Percentiles rank a stretch among this genome's conserved stretches.
Evolutionary conservation across 2,797 vertebrate species (phyloP).

Genomic region (Dendrocincla tyrannina): DNA sequence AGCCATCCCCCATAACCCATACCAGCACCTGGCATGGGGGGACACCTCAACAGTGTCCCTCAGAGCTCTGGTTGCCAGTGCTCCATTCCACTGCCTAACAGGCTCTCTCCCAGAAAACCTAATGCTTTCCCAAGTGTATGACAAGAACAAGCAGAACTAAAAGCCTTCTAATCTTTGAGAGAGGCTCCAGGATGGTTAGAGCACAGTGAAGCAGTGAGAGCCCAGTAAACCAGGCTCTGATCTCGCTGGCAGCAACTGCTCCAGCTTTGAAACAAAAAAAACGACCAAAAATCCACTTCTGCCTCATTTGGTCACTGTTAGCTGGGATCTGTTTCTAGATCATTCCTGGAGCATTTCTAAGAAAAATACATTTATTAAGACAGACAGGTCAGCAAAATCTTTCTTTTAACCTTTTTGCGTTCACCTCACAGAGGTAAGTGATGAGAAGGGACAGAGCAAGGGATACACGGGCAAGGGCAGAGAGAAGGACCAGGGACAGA

Average conservation of each 20-base stretch:
- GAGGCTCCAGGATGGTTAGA: fast-evolving
- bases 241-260: background rate
- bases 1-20: fast-evolving
- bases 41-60: fast-evolving
- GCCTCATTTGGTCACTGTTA: background rate
- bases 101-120: background rate
- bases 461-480: background rate
- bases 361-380: background rate
- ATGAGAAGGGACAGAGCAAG: background rate
- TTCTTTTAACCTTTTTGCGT: background rate
- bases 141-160: background rate
- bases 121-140: fast-evolving
- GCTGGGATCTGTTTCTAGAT: background rate
- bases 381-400: background rate
- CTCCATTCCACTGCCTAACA: background rate
- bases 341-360: background rate
- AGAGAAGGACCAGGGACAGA: background rate
- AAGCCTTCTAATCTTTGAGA: background rate
- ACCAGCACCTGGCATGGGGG: fast-evolving
- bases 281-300: background rate
- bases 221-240: background rate
- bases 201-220: background rate
- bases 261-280: background rate
- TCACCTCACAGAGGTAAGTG: background rate
- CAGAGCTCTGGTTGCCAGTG: fast-evolving